Conservation (phyloP, 2,113 vertebrate genomes). For the Phylloscopus trochiloides region DNA sequence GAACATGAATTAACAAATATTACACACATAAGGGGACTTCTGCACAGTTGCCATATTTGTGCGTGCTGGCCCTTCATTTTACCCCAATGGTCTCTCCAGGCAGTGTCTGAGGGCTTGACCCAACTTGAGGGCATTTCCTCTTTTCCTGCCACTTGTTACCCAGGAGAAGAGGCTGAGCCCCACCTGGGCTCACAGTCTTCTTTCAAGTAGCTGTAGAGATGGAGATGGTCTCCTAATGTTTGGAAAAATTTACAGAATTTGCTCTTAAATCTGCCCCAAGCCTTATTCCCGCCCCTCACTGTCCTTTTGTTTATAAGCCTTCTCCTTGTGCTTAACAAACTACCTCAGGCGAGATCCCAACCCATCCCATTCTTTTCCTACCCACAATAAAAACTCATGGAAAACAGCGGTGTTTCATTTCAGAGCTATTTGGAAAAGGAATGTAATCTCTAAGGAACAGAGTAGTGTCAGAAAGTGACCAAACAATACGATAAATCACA, state of each 20-base stretch:
- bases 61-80: not conserved
- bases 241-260: not conserved
- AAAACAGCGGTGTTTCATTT: not conserved
- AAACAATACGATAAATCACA: not conserved
- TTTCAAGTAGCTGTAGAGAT: not conserved
- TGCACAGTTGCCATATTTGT: not conserved
- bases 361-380: not conserved
- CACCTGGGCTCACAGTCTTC: not conserved
- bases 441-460: not conserved
- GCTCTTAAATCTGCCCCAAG: not conserved
- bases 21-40: not conserved
- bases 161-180: not conserved
- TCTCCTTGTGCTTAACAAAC: not conserved
- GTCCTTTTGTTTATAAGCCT: not conserved
- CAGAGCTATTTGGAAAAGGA: not conserved
- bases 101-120: not conserved
- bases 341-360: not conserved
- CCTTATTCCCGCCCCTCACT: not conserved
- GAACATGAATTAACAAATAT: too few species aligned
- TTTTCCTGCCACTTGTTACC: not conserved
- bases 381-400: not conserved
- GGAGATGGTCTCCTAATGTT: not conserved
- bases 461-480: not conserved
- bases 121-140: not conserved
- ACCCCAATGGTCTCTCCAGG: not conserved